phyloP scores from a whole-genome alignment of 1,140 invertebrate genomes.

The Halesus radiatus region DNA sequence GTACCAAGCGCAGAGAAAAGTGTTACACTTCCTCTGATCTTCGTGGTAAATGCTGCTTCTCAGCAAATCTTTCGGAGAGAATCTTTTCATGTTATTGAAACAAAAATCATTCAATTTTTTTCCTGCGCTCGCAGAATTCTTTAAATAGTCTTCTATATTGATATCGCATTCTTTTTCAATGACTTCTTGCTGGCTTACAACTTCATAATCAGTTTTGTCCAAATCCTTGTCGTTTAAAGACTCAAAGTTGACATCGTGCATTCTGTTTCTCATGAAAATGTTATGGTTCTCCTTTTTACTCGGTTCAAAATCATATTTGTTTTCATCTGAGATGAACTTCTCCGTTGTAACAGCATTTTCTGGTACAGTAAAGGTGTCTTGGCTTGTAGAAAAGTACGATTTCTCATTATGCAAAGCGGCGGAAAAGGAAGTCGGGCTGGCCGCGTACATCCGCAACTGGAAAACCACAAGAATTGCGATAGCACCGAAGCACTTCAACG shows the following conservation, averaged over 20 bases:
- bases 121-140: neutral
- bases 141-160: neutral
- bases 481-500: neutral
- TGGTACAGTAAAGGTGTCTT: neutral
- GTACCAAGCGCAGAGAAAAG: neutral
- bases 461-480: slow-evolving; percentile 3
- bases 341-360: too few species aligned
- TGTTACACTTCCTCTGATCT: slow-evolving; percentile 7
- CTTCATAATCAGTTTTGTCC: neutral
- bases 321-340: slow-evolving; percentile 9
- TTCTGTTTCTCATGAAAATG: neutral
- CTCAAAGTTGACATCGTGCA: neutral
- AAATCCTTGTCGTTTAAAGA: neutral
- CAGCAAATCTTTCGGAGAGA: neutral
- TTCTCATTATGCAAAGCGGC: neutral
- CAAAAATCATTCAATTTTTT: neutral
- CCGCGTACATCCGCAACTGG: slow-evolving; percentile 8
- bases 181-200: neutral
- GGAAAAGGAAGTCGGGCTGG: slow-evolving; percentile 7
- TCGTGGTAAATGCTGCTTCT: neutral
- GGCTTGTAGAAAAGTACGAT: too few species aligned
- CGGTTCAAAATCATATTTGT: neutral
- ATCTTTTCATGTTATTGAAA: neutral
- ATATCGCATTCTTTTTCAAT: slow-evolving; percentile 25
- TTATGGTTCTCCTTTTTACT: neutral